These are phyloP conservation scores for Pygocentrus nattereri DNA, from an alignment of 2,797 vertebrate species.

Conservation along the genomic window DNA sequence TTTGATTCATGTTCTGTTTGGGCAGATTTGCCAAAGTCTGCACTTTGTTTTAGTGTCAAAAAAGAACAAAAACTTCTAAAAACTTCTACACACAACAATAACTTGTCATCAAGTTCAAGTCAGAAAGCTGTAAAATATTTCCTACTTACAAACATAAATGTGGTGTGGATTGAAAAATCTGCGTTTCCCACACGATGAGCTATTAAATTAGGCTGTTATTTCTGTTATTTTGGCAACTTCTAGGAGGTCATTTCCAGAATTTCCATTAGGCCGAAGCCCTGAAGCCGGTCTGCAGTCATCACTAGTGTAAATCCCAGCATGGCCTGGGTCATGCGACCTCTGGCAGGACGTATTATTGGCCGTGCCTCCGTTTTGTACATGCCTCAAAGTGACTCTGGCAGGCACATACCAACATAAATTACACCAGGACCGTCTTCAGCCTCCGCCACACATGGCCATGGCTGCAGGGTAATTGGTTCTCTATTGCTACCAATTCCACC, in stretches of 20 bases:
- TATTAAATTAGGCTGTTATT: too few relatives aligned
- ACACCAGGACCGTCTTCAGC: constrained; percentile 70
- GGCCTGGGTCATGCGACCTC: constrained; percentile 60
- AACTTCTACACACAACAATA: too few relatives aligned
- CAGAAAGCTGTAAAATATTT: too few relatives aligned
- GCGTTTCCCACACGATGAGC: too few relatives aligned
- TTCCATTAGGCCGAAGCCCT: background rate
- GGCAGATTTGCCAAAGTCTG: too few relatives aligned
- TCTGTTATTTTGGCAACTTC: background rate
- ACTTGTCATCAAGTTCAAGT: too few relatives aligned
- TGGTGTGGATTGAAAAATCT: too few relatives aligned
- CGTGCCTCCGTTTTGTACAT: constrained; percentile 70
- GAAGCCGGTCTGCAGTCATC: background rate
- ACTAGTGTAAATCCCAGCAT: background rate
- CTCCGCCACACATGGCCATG: constrained; percentile 74
- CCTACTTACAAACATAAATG: too few relatives aligned
- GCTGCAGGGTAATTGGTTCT: constrained; percentile 78
- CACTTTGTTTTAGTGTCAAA: too few relatives aligned
- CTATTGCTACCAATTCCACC: constrained; percentile 75
- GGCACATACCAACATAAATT: constrained; percentile 78
- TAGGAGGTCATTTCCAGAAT: background rate
- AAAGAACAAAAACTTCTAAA: too few relatives aligned
- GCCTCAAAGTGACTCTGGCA: constrained; percentile 71
- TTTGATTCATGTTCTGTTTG: too few relatives aligned
- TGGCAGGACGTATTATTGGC: constrained; percentile 54